Base-by-base conservation (phyloP, 2,797 vertebrate species). In the Cirrhinus mrigala region DNA sequence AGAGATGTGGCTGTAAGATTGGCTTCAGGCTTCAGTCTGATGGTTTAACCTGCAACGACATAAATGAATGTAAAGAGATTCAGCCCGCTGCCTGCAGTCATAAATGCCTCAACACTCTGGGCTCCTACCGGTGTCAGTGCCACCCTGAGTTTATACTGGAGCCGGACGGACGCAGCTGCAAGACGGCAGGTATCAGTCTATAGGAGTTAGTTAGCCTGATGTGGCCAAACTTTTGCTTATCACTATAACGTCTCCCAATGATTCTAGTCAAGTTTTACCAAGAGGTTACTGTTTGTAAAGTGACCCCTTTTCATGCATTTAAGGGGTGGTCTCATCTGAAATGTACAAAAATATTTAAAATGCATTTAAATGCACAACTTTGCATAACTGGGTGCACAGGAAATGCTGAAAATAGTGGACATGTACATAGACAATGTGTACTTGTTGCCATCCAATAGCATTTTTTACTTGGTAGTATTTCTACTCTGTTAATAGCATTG, bases 61-160 rank as follows among this genome's bases (percentile, higher is more conserved):
- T 96, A 15, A 91, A 99, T 0, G 98, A 99, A 88, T 99, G 98
- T 82, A 88, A 1, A 0, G 91, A 90, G 29, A 0, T 1, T 52
- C 27, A 77, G 0, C 18, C 83, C 0, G 9, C n/a, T 3, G 70
- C 90, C 11, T 99, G 98, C 90, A 95, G 95, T 91, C 98, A 99
- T 91, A 94, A 48, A 0, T 99, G 97, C 70, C 54, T 94, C 70
- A 99, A 99, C 69, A 92, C 87, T 0, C 87, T 66, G 0, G 97
- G 97, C 1, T 96, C 97, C 66, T 98, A 96, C 88, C 58, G 29
- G 84, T 99, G 98, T 82, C 77, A 50, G 0, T 97, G 97, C 89
- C 91, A 94, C 64, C 90, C 95, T 2, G 97, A 96, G 0, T 99
- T 97, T 90, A 83, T 93, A 22, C 89, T 98, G 79, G 97, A 98